Conservation (phyloP, 2,888 invertebrate species). For the Spisula solida region DNA sequence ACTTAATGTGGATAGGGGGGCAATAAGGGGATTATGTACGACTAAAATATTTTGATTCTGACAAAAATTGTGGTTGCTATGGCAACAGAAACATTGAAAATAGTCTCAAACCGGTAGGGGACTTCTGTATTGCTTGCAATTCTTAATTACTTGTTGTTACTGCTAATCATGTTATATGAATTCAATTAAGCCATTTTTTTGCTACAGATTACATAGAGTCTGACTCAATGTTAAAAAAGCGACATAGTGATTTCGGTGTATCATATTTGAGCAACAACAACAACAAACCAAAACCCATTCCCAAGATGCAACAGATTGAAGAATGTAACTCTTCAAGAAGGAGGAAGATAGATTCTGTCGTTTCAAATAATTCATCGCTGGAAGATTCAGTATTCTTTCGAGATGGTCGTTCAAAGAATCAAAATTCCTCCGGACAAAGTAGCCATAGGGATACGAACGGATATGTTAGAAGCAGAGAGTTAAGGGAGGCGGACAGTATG, state of each 20-base stretch:
- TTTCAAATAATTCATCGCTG: conserved; percentile 15
- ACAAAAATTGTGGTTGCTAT: no score
- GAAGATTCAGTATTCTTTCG: conserved; percentile 57
- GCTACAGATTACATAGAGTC: conserved; percentile 25
- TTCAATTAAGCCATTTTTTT: neutral
- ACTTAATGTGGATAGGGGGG: no score
- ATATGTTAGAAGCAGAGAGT: neutral
- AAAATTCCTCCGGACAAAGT: neutral
- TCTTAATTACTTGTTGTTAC: no score
- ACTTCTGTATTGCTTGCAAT: no score
- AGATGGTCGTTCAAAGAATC: neutral
- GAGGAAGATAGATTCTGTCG: conserved; percentile 12
- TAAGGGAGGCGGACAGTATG: conserved; percentile 10
- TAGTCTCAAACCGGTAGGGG: no score
- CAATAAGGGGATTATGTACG: no score
- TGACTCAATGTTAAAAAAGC: conserved; percentile 26
- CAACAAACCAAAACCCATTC: conserved; percentile 36
- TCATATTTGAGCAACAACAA: conserved; percentile 36
- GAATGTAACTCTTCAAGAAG: neutral
- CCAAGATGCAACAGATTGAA: conserved; percentile 36
- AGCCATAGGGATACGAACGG: neutral
- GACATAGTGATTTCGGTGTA: conserved; percentile 60
- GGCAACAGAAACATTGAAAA: no score
- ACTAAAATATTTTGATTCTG: no score
- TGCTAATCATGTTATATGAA: neutral